Evolutionary conservation across 2,888 invertebrate genomes (phyloP).

Genomic region (Tupiocoris notatus): DNA sequence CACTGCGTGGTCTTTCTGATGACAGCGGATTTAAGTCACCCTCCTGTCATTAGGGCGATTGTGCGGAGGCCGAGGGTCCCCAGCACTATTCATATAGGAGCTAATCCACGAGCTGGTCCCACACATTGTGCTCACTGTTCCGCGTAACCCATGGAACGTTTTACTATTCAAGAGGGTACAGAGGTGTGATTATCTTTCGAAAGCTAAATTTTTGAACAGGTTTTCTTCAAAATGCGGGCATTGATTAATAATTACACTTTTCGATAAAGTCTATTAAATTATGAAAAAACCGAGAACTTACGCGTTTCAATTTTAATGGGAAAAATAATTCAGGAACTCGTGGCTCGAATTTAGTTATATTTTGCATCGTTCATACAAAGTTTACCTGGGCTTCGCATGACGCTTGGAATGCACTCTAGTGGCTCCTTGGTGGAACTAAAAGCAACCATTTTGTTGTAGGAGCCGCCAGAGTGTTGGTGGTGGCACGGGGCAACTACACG

Average conservation of each 20-base stretch:
- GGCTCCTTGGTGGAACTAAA: not conserved
- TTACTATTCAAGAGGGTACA: not conserved
- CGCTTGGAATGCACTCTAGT: slow-evolving; percentile 12
- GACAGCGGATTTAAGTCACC: slow-evolving; percentile 35
- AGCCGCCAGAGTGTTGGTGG: slow-evolving; percentile 34
- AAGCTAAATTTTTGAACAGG: not conserved
- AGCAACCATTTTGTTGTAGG: slow-evolving; percentile 40
- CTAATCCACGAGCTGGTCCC: slow-evolving; percentile 26
- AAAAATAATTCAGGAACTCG: too few species aligned
- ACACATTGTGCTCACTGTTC: not conserved
- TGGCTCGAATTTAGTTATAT: too few species aligned
- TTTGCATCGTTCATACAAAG: too few species aligned
- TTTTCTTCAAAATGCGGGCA: too few species aligned
- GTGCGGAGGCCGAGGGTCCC: slow-evolving; percentile 11
- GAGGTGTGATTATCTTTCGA: not conserved
- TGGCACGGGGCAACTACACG: slow-evolving; percentile 14
- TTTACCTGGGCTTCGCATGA: too few species aligned
- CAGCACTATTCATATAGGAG: slow-evolving; percentile 18
- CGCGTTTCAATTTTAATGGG: too few species aligned
- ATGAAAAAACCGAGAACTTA: too few species aligned
- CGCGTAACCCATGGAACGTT: not conserved
- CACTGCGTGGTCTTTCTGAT: not conserved
- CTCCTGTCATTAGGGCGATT: slow-evolving; percentile 33
- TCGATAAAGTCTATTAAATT: too few species aligned
- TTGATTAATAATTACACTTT: too few species aligned